Evolutionary conservation across 2,797 vertebrate species (phyloP).

Genomic region (Propithecus perrieri): DNA sequence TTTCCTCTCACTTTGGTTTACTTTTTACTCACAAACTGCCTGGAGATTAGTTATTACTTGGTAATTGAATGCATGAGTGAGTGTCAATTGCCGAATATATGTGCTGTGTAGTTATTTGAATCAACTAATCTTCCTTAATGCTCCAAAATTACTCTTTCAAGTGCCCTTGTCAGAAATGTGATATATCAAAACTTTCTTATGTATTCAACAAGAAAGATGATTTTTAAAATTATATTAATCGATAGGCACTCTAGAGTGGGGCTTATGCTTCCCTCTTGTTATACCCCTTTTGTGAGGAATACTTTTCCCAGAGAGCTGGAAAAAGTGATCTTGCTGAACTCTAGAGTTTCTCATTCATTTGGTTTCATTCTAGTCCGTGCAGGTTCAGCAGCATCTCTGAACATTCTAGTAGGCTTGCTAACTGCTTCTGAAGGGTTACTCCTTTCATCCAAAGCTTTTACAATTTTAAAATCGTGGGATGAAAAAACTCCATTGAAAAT

Average conservation of each 20-base stretch:
- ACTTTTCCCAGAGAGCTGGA: background rate
- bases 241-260: too few relatives aligned
- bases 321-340: background rate
- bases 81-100: background rate
- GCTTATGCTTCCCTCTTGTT: background rate
- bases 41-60: background rate
- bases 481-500: background rate
- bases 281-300: background rate
- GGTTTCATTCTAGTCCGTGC: background rate
- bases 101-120: background rate
- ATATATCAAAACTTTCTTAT: background rate
- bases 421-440: background rate
- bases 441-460: background rate
- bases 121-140: background rate
- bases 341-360: background rate
- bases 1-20: background rate
- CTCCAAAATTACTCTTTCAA: background rate
- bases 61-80: background rate
- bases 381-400: background rate
- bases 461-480: background rate
- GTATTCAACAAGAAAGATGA: background rate
- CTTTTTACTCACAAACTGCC: background rate
- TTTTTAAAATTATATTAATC: background rate
- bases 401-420: background rate
- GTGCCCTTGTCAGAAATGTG: background rate